Base-by-base conservation (phyloP, 2,888 invertebrate genomes). In the Taenaris catops region DNA sequence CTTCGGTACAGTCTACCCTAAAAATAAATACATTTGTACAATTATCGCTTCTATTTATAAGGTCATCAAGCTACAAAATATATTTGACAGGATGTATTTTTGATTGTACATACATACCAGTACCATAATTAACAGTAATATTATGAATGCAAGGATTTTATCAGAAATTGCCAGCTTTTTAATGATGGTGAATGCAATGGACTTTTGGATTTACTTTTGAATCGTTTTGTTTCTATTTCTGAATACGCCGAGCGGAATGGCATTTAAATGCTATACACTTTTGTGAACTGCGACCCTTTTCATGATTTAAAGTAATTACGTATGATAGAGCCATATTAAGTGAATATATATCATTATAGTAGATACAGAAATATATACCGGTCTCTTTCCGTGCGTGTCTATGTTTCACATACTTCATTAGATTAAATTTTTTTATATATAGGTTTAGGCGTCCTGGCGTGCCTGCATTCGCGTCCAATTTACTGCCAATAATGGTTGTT, bases 101-200 rank as follows among this genome's bases (percentile, higher is more conserved):
- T 7, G 9, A 16, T 28, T 3, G 6, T 20, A 14, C 26, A 28
- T 40, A 63, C 71, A 71, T 67, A 63, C 67, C 67, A 61, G 68
- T 61, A 67, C 66, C 73, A 71, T 78, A 81, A 84, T 84, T 83
- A 83, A 71, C 70, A 55, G 58, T 58, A 63, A 61, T 61, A 31
- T 31, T 31, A 71, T 74, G 68, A 69, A 74, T 72, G 69, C 63
- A 59, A 55, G 53, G 63, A 67, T 75, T 76, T 78, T 66, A 61
- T 52, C 53, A 49, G 50, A 53, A 59, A 58, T 51, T 55, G 55
- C 56, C 48, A 49, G 50, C 50, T 48, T 54, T 53, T 56, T 45
- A 56, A 59, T 50, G 47, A 42, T 50, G 31, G 31, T 23, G 32
- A 46, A 38, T 34, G 35, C 21, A 36, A 28, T 37, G 34, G 36